Evolutionary conservation across 2,113 vertebrate genomes (phyloP).

Genomic region (Maylandia zebra): DNA sequence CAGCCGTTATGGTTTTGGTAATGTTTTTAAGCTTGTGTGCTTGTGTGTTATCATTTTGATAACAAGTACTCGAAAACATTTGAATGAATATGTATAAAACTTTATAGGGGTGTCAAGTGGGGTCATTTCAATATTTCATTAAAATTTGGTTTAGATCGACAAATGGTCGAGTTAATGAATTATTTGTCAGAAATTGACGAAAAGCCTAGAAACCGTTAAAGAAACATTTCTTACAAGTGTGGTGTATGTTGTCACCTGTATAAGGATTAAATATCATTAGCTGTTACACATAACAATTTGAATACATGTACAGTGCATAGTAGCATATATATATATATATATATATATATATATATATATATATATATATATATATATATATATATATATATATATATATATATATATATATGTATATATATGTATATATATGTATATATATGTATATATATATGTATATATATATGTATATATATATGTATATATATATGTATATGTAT

Average conservation of each 20-base stretch:
- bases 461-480: fast-evolving
- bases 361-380: too few species aligned
- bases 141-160: background rate
- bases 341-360: too few species aligned
- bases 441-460: background rate
- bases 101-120: background rate
- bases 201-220: background rate
- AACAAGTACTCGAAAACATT: background rate
- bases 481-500: fast-evolving
- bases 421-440: fast-evolving
- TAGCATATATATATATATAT: too few species aligned
- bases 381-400: too few species aligned
- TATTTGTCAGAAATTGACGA: background rate
- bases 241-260: background rate
- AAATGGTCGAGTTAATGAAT: background rate
- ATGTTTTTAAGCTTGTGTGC: background rate
- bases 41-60: background rate
- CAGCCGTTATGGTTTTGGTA: background rate
- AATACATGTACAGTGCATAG: too few species aligned
- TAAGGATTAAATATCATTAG: background rate
- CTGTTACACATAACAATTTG: background rate
- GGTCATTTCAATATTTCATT: background rate
- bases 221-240: background rate
- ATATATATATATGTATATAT: background rate
- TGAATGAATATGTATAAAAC: background rate